Evolutionary conservation across 2,797 vertebrate genomes (phyloP).

Genomic region (Leptodactylus fallax): DNA sequence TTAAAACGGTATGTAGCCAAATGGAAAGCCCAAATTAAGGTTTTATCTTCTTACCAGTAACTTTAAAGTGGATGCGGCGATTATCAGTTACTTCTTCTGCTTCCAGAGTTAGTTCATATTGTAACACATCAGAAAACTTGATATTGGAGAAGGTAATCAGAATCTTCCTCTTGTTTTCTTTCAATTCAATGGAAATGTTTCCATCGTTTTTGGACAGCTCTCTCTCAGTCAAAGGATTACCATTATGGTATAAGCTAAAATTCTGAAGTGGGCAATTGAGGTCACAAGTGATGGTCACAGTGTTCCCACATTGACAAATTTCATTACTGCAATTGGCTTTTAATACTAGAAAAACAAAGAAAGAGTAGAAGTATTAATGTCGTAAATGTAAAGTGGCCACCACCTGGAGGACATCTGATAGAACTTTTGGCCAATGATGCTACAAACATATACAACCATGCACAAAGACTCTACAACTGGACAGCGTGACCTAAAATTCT

Average conservation of each 20-base stretch:
- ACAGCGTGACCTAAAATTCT: too few relatives aligned
- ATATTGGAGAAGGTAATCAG: neutral
- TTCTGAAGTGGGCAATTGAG: neutral
- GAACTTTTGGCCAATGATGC: neutral
- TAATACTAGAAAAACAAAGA: neutral
- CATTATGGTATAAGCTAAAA: accelerated
- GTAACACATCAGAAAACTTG: neutral
- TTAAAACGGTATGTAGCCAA: too few relatives aligned
- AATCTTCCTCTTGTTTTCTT: neutral
- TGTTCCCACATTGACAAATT: neutral
- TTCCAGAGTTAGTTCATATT: neutral
- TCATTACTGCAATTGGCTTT: neutral
- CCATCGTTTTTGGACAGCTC: accelerated
- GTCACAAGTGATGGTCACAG: neutral
- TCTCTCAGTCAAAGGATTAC: too few relatives aligned
- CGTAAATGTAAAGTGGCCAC: neutral
- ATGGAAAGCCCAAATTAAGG: too few relatives aligned
- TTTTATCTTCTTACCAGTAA: neutral
- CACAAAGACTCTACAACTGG: neutral
- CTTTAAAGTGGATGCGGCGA: neutral
- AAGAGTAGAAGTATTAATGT: neutral
- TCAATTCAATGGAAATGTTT: neutral
- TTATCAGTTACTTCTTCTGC: neutral
- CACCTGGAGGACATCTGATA: neutral
- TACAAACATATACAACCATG: neutral